Evolutionary conservation across 1,140 invertebrate genomes (phyloP).

Genomic region (Halyomorpha halys): DNA sequence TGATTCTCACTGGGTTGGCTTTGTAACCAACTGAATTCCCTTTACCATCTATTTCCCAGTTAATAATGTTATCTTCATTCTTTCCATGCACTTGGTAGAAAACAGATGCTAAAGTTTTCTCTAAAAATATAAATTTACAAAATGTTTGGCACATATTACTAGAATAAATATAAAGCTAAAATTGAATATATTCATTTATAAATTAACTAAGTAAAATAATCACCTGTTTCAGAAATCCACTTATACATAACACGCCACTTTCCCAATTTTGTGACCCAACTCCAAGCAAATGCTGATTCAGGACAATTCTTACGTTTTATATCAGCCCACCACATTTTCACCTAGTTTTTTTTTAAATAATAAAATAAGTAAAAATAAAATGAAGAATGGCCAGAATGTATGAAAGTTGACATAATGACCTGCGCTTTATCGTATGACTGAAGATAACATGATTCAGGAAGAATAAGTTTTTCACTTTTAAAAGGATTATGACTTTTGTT

Average conservation of each 20-base stretch:
- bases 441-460: background rate
- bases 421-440: background rate
- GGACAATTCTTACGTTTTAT: background rate
- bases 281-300: background rate
- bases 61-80: background rate
- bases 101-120: background rate
- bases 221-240: background rate
- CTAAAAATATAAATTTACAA: too few species aligned
- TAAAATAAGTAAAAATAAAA: background rate
- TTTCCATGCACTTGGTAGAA: background rate
- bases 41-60: background rate
- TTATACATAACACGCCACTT: background rate
- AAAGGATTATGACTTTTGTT: constrained; percentile 1
- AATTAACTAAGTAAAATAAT: background rate
- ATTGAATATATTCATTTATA: too few species aligned
- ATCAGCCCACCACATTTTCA: background rate
- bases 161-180: too few species aligned
- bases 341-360: background rate
- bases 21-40: background rate
- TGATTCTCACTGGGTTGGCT: background rate
- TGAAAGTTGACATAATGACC: background rate
- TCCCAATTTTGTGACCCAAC: background rate
- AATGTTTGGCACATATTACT: too few species aligned
- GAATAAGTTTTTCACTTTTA: background rate
- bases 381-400: background rate